Evolutionary conservation across 2,888 invertebrate species (phyloP).

Genomic region (Lochmaea crataegi): DNA sequence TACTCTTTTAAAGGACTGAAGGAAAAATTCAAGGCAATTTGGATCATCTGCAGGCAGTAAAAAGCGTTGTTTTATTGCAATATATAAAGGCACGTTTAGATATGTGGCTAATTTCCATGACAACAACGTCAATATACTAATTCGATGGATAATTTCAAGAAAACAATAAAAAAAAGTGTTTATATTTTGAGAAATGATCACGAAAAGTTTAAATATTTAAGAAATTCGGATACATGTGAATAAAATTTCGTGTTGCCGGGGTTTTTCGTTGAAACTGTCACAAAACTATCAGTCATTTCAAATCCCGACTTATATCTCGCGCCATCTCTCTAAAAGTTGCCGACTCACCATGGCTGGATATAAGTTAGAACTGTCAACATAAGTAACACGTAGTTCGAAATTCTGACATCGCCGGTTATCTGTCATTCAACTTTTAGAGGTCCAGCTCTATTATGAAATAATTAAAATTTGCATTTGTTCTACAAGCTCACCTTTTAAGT

Average conservation of each 20-base stretch:
- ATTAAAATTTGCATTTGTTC: neutral
- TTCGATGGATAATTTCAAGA: too few relatives aligned
- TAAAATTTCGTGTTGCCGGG: too few relatives aligned
- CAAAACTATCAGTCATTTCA: neutral
- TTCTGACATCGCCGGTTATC: too few relatives aligned
- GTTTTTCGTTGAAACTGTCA: too few relatives aligned
- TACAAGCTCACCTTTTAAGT: conserved; percentile 15
- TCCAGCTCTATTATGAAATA: neutral
- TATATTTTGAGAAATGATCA: neutral
- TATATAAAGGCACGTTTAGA: conserved; percentile 1
- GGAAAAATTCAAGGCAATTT: neutral
- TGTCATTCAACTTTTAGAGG: too few relatives aligned
- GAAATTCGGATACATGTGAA: neutral
- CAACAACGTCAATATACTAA: too few relatives aligned
- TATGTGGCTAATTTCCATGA: neutral
- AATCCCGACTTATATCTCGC: too few relatives aligned
- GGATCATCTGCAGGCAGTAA: neutral
- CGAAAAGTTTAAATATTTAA: conserved; percentile 2
- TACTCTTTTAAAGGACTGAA: too few relatives aligned
- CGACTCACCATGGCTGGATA: too few relatives aligned
- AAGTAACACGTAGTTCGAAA: too few relatives aligned
- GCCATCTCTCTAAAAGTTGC: too few relatives aligned
- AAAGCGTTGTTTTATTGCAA: conserved; percentile 2
- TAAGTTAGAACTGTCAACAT: too few relatives aligned
- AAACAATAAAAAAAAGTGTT: neutral